Conservation (phyloP, 2,888 invertebrate genomes). For the Ametastegia equiseti region DNA sequence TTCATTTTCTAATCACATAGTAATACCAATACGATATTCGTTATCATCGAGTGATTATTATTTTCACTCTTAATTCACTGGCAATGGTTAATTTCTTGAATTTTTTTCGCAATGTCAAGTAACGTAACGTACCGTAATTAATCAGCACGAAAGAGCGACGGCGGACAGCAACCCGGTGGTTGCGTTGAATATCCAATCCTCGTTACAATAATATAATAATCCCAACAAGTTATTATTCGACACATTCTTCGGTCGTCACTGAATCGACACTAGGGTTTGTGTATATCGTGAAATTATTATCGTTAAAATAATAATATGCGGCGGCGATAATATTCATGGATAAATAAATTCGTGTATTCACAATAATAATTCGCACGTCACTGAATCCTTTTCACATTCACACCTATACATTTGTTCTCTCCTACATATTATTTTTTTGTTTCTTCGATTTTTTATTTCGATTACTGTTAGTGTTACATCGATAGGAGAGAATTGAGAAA, state of each 20-base stretch:
- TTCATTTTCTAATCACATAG: too few species aligned
- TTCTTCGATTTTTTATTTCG: neutral
- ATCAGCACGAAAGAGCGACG: constrained; percentile 48
- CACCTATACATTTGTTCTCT: neutral
- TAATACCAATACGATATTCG: too few species aligned
- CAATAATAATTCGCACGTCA: neutral
- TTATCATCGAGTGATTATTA: too few species aligned
- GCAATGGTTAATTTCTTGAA: too few species aligned
- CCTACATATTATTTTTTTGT: neutral
- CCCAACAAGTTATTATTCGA: constrained; percentile 53
- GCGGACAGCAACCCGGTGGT: constrained; percentile 51
- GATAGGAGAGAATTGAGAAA: neutral
- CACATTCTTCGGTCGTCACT: constrained; percentile 51
- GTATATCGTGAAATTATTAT: too few species aligned
- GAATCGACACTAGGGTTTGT: constrained; percentile 25
- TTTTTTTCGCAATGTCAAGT: neutral
- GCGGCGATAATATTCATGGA: neutral
- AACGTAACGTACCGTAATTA: constrained; percentile 45
- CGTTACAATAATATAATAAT: constrained; percentile 55
- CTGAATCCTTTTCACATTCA: neutral
- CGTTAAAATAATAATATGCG: neutral
- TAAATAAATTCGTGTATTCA: neutral
- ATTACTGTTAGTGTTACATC: neutral
- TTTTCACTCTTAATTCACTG: too few species aligned
- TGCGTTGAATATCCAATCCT: constrained; percentile 52